Conservation (phyloP, 2,797 vertebrate genomes). For the Balearica regulorum region DNA sequence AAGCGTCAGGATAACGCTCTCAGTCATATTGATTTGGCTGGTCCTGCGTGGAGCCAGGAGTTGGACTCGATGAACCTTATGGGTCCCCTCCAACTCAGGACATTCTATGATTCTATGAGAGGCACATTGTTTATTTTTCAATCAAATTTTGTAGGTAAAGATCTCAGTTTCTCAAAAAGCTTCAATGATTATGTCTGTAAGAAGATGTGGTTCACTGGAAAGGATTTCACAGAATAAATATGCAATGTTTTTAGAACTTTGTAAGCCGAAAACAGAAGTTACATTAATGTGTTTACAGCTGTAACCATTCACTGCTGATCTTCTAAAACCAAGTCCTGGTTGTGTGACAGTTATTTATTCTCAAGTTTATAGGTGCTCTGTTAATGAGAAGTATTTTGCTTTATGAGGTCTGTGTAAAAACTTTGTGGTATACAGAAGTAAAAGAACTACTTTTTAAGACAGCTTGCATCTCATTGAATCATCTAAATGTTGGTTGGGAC, state of each 20-base stretch:
- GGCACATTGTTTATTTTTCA: neutral
- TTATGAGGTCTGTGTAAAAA: neutral
- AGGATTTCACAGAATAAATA: neutral
- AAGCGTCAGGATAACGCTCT: no score
- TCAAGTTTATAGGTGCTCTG: neutral
- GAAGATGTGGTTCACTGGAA: neutral
- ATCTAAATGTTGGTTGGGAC: fast-evolving
- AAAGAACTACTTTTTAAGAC: neutral
- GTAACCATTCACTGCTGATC: neutral
- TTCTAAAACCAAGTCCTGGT: neutral
- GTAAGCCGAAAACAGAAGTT: neutral
- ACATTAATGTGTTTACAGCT: neutral
- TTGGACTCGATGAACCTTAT: no score
- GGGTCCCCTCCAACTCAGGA: no score
- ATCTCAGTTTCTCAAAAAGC: neutral
- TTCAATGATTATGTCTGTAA: neutral
- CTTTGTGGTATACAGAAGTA: neutral
- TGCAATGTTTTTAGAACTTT: fast-evolving
- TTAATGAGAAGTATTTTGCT: neutral
- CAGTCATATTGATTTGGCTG: no score
- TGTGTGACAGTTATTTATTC: neutral
- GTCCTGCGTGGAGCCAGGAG: no score
- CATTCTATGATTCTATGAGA: no score
- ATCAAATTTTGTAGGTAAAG: neutral
- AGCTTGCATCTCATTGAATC: neutral